These are phyloP conservation scores for Thalpophila matura DNA, from an alignment of 2,888 invertebrate species.

Conservation along the genomic window DNA sequence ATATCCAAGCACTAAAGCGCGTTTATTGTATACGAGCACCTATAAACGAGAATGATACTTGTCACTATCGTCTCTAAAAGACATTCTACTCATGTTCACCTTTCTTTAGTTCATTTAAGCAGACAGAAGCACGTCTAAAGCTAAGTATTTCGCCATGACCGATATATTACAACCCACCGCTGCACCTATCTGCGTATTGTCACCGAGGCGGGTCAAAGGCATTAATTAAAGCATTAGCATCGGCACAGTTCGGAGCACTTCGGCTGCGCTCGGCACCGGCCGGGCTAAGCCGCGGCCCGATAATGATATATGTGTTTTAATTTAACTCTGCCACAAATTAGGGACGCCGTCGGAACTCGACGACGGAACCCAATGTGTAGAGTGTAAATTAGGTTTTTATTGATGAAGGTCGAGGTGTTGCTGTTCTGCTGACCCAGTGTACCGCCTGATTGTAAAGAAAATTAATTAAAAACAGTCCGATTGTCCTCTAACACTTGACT, in stretches of 20 bases:
- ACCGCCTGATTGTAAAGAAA: conserved; percentile 5
- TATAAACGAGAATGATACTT: too few species aligned
- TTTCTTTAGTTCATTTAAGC: too few species aligned
- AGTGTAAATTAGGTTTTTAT: conserved; percentile 38
- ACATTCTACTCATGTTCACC: too few species aligned
- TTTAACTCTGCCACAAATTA: conserved; percentile 57
- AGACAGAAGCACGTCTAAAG: too few species aligned
- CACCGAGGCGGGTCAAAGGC: conserved; percentile 4
- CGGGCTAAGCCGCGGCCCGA: conserved; percentile 40
- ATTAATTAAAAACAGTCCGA: conserved; percentile 2
- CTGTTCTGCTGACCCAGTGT: not conserved
- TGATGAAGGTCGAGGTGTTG: conserved; percentile 27
- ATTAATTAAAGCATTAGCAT: conserved; percentile 61
- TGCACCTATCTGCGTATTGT: conserved; percentile 8
- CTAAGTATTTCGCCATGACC: too few species aligned
- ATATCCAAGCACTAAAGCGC: too few species aligned
- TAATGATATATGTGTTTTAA: conserved; percentile 64
- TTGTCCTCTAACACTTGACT: too few species aligned
- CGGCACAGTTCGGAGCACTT: conserved; percentile 5
- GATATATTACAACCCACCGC: too few species aligned
- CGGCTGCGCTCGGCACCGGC: not conserved
- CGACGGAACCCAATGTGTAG: conserved; percentile 1
- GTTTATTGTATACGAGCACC: too few species aligned
- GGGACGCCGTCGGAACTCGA: conserved; percentile 9
- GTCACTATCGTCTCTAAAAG: too few species aligned